These are phyloP conservation scores for Mesitornis unicolor DNA, from an alignment of 2,113 vertebrate genomes.

Conservation along the genomic window DNA sequence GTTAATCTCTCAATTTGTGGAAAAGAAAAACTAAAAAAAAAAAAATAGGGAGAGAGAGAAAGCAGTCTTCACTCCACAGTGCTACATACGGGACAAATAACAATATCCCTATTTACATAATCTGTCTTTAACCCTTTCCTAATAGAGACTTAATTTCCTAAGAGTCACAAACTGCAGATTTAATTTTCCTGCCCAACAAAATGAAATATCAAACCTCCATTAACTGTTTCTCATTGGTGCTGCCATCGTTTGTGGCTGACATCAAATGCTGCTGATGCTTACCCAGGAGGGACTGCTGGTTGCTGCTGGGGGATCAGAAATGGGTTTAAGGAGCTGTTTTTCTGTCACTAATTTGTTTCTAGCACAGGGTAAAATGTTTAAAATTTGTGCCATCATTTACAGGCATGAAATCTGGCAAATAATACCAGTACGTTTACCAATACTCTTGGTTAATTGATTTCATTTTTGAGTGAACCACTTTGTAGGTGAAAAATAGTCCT, in stretches of 20 bases:
- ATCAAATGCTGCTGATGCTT: neutral
- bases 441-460: neutral
- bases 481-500: neutral
- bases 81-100: constrained; percentile 60
- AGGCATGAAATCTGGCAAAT: neutral
- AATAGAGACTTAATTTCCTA: constrained; percentile 61
- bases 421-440: neutral
- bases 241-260: neutral
- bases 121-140: constrained; percentile 74
- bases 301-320: neutral
- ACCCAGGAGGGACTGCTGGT: neutral
- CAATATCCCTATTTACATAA: constrained; percentile 74
- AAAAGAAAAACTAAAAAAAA: constrained; percentile 67
- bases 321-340: neutral
- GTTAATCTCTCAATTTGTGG: constrained; percentile 87
- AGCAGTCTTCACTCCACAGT: constrained; percentile 37
- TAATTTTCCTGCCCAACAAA: constrained; percentile 54
- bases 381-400: neutral
- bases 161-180: constrained; percentile 53
- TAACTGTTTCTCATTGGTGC: neutral
- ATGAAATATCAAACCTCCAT: constrained; percentile 26
- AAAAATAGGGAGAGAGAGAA: constrained; percentile 9
- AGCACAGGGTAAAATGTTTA: neutral
- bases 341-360: neutral
- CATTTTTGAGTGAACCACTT: neutral